phyloP scores from a whole-genome alignment of 2,888 invertebrate genomes.

The Ophraella communa region DNA sequence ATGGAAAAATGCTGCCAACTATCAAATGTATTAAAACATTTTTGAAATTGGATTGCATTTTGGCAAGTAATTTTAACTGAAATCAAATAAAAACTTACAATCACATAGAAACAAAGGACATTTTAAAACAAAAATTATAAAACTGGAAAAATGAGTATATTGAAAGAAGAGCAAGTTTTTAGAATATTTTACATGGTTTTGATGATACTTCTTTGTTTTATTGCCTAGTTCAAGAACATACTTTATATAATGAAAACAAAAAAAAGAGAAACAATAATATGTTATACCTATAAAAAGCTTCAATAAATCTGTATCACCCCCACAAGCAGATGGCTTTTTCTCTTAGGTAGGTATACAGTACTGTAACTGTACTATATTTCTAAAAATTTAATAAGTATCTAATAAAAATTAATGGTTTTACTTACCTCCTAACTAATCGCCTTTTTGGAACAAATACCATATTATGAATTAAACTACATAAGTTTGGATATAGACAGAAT shows the following conservation, averaged over 20 bases:
- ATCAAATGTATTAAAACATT: slow-evolving; percentile 26
- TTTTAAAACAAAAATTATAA: too few species aligned
- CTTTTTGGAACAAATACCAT: not conserved
- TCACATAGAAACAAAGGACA: not conserved
- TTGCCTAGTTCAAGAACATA: too few species aligned
- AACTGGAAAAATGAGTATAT: not conserved
- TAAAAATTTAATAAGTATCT: not conserved
- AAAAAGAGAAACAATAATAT: too few species aligned
- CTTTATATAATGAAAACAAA: too few species aligned
- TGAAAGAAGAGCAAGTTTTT: not conserved
- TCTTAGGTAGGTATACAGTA: too few species aligned
- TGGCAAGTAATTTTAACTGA: slow-evolving; percentile 17
- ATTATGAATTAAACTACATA: not conserved
- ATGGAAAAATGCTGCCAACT: slow-evolving; percentile 24
- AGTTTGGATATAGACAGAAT: not conserved
- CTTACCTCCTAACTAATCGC: not conserved
- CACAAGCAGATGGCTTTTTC: too few species aligned
- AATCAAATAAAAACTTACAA: slow-evolving; percentile 6
- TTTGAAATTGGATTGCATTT: slow-evolving; percentile 6
- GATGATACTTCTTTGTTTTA: not conserved
- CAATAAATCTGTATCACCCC: too few species aligned
- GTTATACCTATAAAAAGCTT: not conserved
- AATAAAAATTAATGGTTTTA: too few species aligned
- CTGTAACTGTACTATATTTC: not conserved
- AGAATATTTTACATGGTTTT: too few species aligned